Evolutionary conservation across 2,888 invertebrate genomes (phyloP), one percentile per base, ranked within the genome.

Genomic region (Rotaria magnacalcarata): DNA sequence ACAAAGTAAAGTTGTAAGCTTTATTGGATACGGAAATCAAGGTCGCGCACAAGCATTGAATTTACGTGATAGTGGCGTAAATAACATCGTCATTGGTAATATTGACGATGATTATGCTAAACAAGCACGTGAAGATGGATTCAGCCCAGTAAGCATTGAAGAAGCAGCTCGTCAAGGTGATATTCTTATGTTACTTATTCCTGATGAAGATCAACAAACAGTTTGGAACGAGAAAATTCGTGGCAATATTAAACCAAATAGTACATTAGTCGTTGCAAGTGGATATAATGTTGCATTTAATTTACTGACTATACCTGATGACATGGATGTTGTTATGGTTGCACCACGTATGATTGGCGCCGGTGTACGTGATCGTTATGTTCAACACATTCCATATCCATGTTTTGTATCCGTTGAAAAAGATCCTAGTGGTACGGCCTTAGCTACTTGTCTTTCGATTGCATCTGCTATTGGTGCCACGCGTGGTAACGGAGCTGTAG

Each of bases 241-340:
- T 24, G 4, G 21, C 5, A 43, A 47, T 80, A 24, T 80, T 11
- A 80, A 80, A 80, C 43, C 75, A 5, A 80, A 80, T 24, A 80
- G 11, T 21, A 80, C 75, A 21, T 80, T 80, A 80, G 75, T 80
- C 47, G 75, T 80, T 80, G 75, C 75, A 43, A 43, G 43, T 80
- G 75, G 75, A 24, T 80, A 80, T 80, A 80, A 80, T 80, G 75
- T 80, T 80, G 75, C 75, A 41, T 80, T 80, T 24, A 80, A 80
- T n/a, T 47, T 80, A 80, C 75, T 80, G 24, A 47, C 43, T 47
- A 14, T 80, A 47, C 75, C 75, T 24, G 75, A 47, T 21, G 75
- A 80, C 47, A 80, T 80, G 75, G 75, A 80, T 47, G 75, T 80
- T 47, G 75, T 80, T 21, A 80, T 80, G 75, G 75, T 80, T 27